phyloP scores from a whole-genome alignment of 2,888 invertebrate species.

The Glyphotaelius pellucidus region DNA sequence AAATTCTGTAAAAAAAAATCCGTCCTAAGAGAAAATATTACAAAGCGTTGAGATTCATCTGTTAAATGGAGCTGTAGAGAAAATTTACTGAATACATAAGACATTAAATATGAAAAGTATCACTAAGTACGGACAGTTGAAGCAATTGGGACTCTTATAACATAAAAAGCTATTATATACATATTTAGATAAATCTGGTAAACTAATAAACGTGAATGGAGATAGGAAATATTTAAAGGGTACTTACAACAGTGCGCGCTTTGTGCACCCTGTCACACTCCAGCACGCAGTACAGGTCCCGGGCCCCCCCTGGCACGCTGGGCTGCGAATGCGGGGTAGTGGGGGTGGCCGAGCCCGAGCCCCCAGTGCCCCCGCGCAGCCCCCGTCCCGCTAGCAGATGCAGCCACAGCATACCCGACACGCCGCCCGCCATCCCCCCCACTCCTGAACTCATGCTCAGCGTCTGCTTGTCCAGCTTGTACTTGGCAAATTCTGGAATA shows the following conservation, averaged over 20 bases:
- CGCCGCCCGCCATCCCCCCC: slow-evolving; percentile 74
- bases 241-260: slow-evolving; percentile 91
- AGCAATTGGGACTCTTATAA: too few species aligned
- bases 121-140: too few species aligned
- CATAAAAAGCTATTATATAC: too few species aligned
- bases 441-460: slow-evolving; percentile 79
- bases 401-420: slow-evolving; percentile 94
- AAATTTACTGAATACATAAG: too few species aligned
- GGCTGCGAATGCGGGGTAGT: slow-evolving; percentile 75
- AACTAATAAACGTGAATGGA: not conserved
- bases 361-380: slow-evolving; percentile 84
- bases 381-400: slow-evolving; percentile 93
- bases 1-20: too few species aligned
- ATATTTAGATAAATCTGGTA: not conserved
- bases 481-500: slow-evolving; percentile 89
- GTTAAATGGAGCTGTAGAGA: too few species aligned
- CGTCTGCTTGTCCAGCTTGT: slow-evolving; percentile 89
- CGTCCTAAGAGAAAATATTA: too few species aligned
- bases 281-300: slow-evolving; percentile 98
- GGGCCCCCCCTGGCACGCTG: slow-evolving; percentile 73
- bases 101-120: too few species aligned
- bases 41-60: too few species aligned
- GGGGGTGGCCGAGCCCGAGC: slow-evolving; percentile 84
- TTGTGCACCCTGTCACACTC: slow-evolving; percentile 98
- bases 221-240: not conserved